Evolutionary conservation across 2,113 vertebrate species (phyloP).

Genomic region (Vidua chalybeata): DNA sequence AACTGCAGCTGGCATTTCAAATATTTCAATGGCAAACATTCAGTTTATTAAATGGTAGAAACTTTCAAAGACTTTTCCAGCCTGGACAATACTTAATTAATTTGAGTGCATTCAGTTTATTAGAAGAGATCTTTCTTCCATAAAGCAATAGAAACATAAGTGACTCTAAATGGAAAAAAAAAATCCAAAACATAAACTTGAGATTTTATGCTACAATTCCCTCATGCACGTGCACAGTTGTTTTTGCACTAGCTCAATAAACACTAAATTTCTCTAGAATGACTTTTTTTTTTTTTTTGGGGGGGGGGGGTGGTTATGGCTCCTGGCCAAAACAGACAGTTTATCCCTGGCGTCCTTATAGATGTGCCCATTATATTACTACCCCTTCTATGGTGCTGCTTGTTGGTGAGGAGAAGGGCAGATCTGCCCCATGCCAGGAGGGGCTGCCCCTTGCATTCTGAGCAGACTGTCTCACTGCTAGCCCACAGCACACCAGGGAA

Average conservation of each 20-base stretch:
- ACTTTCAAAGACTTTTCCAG: not conserved
- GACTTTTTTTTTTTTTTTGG: not conserved
- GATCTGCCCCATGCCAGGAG: not conserved
- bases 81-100: not conserved
- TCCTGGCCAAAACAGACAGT: not conserved
- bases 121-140: not conserved
- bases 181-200: not conserved
- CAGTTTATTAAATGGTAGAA: not conserved
- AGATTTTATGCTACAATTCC: not conserved
- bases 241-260: not conserved
- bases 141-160: not conserved
- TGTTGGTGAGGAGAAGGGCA: not conserved
- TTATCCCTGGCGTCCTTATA: not conserved
- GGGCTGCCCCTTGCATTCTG: not conserved
- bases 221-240: not conserved
- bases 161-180: not conserved
- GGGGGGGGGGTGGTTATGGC: fast-evolving
- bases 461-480: not conserved
- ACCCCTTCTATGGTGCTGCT: not conserved
- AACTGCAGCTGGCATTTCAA: not conserved
- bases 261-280: not conserved
- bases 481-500: not conserved
- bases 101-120: not conserved
- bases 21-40: not conserved
- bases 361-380: fast-evolving